Evolutionary conservation across 2,113 vertebrate species (phyloP).

Genomic region (Apteryx mantelli): DNA sequence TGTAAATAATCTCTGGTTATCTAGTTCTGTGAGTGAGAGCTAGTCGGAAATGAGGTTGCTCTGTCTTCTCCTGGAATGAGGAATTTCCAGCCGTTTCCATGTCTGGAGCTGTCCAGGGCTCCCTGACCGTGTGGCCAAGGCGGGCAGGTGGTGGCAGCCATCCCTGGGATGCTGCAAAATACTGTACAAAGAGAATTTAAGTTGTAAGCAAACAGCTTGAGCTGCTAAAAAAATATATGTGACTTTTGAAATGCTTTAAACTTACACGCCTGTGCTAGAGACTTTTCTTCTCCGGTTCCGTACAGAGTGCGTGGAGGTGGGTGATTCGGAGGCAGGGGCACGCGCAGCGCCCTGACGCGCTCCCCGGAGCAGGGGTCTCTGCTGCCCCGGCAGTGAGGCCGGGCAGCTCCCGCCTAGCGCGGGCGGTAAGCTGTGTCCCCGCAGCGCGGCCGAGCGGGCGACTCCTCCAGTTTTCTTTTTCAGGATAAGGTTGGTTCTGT

Average conservation of each 20-base stretch:
- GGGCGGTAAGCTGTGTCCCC: neutral
- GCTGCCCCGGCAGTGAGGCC: neutral
- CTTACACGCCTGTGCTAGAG: neutral
- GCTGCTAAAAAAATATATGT: neutral
- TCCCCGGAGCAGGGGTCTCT: neutral
- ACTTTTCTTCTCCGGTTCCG: neutral
- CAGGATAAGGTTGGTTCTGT: neutral
- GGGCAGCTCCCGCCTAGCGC: neutral
- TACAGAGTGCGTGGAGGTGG: too few relatives aligned
- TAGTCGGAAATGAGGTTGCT: neutral
- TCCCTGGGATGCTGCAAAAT: neutral
- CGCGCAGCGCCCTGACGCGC: neutral
- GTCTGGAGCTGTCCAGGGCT: neutral
- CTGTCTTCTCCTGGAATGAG: neutral
- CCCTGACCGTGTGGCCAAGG: neutral
- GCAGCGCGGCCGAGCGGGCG: rapidly evolving
- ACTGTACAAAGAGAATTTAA: neutral
- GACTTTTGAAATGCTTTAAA: neutral
- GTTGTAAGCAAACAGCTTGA: neutral
- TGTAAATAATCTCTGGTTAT: neutral
- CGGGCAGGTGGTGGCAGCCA: neutral
- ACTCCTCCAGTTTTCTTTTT: neutral
- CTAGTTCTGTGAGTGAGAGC: neutral
- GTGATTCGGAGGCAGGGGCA: too few relatives aligned
- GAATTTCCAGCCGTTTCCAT: neutral